Base-by-base conservation (phyloP, 2,888 invertebrate genomes). In the Vanessa cardui region DNA sequence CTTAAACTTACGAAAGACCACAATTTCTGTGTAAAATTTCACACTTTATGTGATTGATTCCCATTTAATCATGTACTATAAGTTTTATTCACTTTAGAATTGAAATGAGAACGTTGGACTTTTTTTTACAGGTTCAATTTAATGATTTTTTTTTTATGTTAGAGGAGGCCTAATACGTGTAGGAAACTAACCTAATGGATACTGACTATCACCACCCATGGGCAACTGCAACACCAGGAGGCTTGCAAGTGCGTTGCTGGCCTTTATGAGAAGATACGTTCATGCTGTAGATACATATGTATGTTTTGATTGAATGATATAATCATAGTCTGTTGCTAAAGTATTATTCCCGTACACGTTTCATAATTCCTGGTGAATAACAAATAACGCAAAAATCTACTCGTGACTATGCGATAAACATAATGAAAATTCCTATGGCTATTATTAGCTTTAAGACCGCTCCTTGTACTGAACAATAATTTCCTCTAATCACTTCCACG, bases 311-410 rank as follows among this genome's bases (percentile, higher is more conserved):
- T 39, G 1, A 18, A 49, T 8, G 18, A 18, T 49, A 20, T 49
- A 2, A 18, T 18, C 9, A 4, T 9, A 18, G 9, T 18, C 20
- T 4, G 9, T 18, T 18, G 49, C 20, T 20, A 18, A 49, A 49
- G 20, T 39, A 3, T 20, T 63, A 59, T 52, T 67, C 58, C 20
- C 67, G 20, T 47, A 59, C 62, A 33, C 58, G 45, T 67, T n/a
- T 52, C 46, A 67, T 67, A 63, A 67, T 63, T 58, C 44, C 56
- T 21, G 26, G 18, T 62, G 62, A 62, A 62, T 66, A 66, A 62
- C 62, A 66, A 58, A 66, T 66, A 58, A 31, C 12, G 20, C 26
- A 58, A 33, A 49, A 50, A 50, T 62, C 44, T 50, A 50, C 49
- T 31, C 45, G 62, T 62, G 58, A 50, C 49, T n/a, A 45, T n/a